Percentiles rank a stretch among this genome's conserved stretches.
These are phyloP conservation scores for Bubo blakistoni DNA, from an alignment of 2,113 vertebrate genomes.

Conservation along the genomic window DNA sequence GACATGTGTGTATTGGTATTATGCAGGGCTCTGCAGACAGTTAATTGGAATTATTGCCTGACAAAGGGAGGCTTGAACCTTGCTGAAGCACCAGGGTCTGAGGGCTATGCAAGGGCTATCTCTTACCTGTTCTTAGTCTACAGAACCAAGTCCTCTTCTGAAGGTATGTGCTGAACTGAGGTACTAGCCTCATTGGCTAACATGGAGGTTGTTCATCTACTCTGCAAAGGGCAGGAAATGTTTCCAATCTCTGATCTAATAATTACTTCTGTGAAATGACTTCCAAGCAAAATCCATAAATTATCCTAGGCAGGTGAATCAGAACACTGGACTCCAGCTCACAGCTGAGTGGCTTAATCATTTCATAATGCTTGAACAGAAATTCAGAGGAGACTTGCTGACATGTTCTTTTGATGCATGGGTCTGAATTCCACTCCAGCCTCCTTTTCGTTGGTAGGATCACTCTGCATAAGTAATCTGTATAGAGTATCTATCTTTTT, in stretches of 20 bases:
- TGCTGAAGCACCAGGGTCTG: not conserved
- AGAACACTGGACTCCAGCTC: not conserved
- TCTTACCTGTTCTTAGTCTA: not conserved
- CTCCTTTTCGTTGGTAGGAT: not conserved
- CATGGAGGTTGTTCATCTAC: not conserved
- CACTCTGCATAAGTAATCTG: not conserved
- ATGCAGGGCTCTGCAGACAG: not conserved
- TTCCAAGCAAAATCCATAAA: not conserved
- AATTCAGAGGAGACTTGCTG: not conserved
- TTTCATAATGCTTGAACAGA: not conserved
- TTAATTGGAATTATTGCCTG: not conserved
- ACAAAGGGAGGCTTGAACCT: not conserved
- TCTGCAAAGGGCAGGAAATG: not conserved
- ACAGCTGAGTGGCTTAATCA: not conserved
- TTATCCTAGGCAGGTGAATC: not conserved
- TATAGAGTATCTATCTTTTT: not conserved
- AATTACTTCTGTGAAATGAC: not conserved
- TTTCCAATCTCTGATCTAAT: not conserved
- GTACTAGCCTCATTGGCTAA: not conserved
- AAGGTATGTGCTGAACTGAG: not conserved
- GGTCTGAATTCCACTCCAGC: not conserved
- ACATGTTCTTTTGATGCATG: not conserved
- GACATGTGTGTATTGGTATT: too few relatives aligned
- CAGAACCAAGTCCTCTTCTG: not conserved
- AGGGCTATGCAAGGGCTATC: accelerated